Evolutionary conservation across 2,797 vertebrate genomes (phyloP).

Genomic region (Melanotaenia maccullochi): DNA sequence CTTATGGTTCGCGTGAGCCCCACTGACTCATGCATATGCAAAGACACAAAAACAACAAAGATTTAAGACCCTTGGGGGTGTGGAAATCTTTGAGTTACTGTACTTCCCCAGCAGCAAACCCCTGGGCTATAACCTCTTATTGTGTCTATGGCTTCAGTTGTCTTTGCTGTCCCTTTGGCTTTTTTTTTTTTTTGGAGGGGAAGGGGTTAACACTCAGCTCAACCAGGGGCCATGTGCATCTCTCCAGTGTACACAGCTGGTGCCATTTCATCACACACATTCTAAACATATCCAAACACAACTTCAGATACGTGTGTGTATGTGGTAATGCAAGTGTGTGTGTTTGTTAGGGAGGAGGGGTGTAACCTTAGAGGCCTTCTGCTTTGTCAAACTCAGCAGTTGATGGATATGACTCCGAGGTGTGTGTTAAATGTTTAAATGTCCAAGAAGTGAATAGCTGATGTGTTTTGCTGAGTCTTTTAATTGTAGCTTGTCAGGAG

Average conservation of each 20-base stretch:
- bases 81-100: conserved; percentile 55
- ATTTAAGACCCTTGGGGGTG: conserved; percentile 37
- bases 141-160: conserved; percentile 54
- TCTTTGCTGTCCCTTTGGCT: conserved; percentile 48
- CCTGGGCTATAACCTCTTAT: conserved; percentile 23
- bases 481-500: conserved; percentile 76
- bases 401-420: conserved; percentile 77
- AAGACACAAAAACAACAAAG: conserved; percentile 55
- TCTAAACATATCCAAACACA: conserved; percentile 84
- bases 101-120: conserved; percentile 47
- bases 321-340: conserved; percentile 10
- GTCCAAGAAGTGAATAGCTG: conserved; percentile 68
- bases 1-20: conserved; percentile 38
- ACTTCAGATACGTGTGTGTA: conserved; percentile 63
- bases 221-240: conserved; percentile 72
- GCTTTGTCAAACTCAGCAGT: conserved; percentile 69
- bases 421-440: conserved; percentile 67
- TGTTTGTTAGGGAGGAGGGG: conserved; percentile 24
- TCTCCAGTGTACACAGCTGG: conserved; percentile 85
- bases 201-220: conserved; percentile 78
- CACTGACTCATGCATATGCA: conserved; percentile 46
- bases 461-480: conserved; percentile 70
- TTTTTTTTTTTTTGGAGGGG: conserved; percentile 24
- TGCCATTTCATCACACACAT: conserved; percentile 85
- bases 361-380: conserved; percentile 61